Base-by-base conservation (phyloP, 2,888 invertebrate genomes). In the Metopia argyrocephala region DNA sequence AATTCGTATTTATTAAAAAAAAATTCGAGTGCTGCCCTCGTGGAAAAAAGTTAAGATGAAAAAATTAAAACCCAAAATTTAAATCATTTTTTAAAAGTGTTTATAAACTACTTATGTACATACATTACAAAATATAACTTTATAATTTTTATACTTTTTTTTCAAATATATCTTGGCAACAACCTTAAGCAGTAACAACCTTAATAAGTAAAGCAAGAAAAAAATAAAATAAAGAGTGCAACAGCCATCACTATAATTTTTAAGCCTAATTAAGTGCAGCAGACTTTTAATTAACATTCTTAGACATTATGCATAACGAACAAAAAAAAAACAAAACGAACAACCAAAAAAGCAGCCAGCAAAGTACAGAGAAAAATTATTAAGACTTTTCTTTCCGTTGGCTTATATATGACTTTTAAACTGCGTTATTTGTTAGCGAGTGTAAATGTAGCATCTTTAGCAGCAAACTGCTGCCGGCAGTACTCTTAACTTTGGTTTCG, bases 201-300 rank as follows among this genome's bases (percentile, higher is more conserved):
- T 15, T 3, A 38, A n/a, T 27, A 27, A 21, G 31, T 31, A 2
- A 45, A 23, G 5, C 31, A 38, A 23, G 2, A 9, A 38, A 31
- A 48, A 25, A 56, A 69, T 20, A 70, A 71, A 75, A 70, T 61
- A 56, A 56, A 57, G 31, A 57, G 21, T 15, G 21, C 21, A 46
- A 46, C 68, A 69, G 69, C 64, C 76, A 74, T 69, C 73, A 81
- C 74, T 74, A 81, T 74, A 73, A 79, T 79, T 76, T 82, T 82
- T 79, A 71, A 71, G 82, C 82, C 79, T 82, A 82, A 82, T 82
- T 82, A 79, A 82, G 82, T 82, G 78, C 76, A 81, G 68, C 79
- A 79, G 82, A 78, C 78, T 79, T 82, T 82, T 82, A 82, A 82
- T 82, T 82, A 82, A 82, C 82, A 82, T 74, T 78, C 81, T 81